Percentiles rank a stretch among this genome's conserved stretches.
phyloP scores from a whole-genome alignment of 2,888 invertebrate genomes.

The Poecilobothrus nobilitatus region DNA sequence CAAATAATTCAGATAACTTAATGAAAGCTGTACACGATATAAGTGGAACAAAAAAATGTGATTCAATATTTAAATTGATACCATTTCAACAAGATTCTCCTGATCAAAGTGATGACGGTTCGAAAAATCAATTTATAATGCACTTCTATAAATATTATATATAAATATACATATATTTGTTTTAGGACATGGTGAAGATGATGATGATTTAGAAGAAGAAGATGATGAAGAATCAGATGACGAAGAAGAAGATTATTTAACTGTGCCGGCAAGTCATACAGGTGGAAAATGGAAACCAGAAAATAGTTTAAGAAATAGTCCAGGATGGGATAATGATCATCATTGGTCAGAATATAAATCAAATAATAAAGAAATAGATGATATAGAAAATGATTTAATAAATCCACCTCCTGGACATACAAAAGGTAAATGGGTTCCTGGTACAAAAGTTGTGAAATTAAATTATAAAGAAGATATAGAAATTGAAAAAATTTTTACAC shows the following conservation, averaged over 20 bases:
- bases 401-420: conserved; percentile 63
- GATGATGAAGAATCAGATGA: conserved; percentile 46
- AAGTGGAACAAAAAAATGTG: conserved; percentile 51
- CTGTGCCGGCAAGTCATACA: conserved; percentile 48
- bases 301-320: conserved; percentile 38
- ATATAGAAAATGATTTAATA: conserved; percentile 41
- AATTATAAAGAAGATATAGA: conserved; percentile 46
- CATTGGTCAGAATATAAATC: conserved; percentile 30
- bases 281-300: conserved; percentile 66
- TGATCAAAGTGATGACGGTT: conserved; percentile 37
- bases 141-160: conserved; percentile 20
- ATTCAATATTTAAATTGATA: conserved; percentile 38
- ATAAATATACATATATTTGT: conserved; percentile 13
- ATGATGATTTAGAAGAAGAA: conserved; percentile 46
- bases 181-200: conserved; percentile 28
- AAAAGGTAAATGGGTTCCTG: conserved; percentile 71
- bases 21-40: conserved; percentile 59
- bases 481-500: conserved; percentile 36
- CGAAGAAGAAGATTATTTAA: conserved; percentile 48
- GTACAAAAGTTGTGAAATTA: conserved; percentile 51
- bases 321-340: conserved; percentile 49
- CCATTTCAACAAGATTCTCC: conserved; percentile 34
- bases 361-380: conserved; percentile 40
- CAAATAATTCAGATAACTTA: conserved; percentile 42
- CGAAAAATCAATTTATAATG: conserved; percentile 19